Conservation (phyloP, 2,113 vertebrate species). For the Esox niger region DNA sequence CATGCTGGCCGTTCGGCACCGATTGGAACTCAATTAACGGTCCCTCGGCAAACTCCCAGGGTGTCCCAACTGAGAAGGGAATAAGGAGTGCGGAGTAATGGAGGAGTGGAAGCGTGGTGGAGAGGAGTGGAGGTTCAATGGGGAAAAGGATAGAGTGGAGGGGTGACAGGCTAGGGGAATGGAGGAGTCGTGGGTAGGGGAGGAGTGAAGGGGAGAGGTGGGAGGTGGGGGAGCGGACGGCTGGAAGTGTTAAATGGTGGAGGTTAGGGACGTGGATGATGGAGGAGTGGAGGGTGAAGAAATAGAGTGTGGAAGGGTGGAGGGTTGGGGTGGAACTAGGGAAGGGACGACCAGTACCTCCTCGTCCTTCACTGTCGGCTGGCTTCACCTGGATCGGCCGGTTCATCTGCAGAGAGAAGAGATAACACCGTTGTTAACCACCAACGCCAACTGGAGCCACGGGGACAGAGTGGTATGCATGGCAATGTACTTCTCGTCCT, state of each 20-base stretch:
- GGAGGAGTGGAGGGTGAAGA: conserved; percentile 22
- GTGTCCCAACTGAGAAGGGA: conserved; percentile 55
- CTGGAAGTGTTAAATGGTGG: too few species aligned
- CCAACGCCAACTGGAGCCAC: conserved; percentile 4
- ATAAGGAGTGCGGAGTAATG: conserved; percentile 46
- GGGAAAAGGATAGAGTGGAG: neutral
- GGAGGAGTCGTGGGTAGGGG: neutral
- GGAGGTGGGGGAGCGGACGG: conserved; percentile 32
- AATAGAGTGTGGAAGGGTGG: too few species aligned
- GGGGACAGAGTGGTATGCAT: neutral
- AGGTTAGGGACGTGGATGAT: conserved; percentile 20
- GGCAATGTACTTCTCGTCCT: conserved; percentile 20
- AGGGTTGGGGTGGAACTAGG: neutral
- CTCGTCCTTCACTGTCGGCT: conserved; percentile 97
- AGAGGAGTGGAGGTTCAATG: conserved; percentile 1
- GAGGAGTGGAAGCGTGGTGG: too few species aligned
- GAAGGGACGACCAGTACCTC: conserved; percentile 79
- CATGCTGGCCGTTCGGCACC: conserved; percentile 46
- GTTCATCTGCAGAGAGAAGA: conserved; percentile 84
- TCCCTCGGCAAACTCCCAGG: conserved; percentile 59
- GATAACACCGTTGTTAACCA: conserved; percentile 55
- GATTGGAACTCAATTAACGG: conserved; percentile 72
- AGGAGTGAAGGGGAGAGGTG: conserved; percentile 2
- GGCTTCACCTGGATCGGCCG: conserved; percentile 99
- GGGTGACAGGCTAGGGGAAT: conserved; percentile 17